A percentile compares a stretch with the other conserved stretches of the same genome.
phyloP scores from a whole-genome alignment of 1,140 invertebrate species.

The Drosophila seguyi region DNA sequence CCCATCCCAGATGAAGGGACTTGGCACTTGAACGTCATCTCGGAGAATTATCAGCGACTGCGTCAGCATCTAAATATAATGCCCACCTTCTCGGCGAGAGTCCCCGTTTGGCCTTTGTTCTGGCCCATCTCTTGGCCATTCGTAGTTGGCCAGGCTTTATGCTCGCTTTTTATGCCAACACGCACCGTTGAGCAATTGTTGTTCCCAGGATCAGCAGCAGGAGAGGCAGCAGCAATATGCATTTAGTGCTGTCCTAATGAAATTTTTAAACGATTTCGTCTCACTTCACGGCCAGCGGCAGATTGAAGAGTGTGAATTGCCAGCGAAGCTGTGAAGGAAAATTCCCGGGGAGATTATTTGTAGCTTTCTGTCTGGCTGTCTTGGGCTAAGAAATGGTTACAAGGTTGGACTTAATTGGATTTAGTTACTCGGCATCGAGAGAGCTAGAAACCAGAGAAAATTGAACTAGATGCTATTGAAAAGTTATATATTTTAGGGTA shows the following conservation, averaged over 20 bases:
- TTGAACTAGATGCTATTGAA: not conserved
- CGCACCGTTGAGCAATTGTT: conserved; percentile 58
- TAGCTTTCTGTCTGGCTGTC: conserved; percentile 3
- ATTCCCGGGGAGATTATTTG: conserved; percentile 14
- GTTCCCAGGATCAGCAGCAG: not conserved
- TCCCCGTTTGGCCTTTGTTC: conserved; percentile 37
- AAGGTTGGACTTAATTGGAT: conserved; percentile 31
- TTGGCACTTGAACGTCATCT: conserved; percentile 51
- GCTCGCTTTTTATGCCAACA: conserved; percentile 66
- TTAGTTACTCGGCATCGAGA: not conserved
- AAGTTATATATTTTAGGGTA: not conserved
- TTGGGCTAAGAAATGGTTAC: conserved; percentile 23
- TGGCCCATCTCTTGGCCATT: conserved; percentile 36
- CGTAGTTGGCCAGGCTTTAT: conserved; percentile 62
- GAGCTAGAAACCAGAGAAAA: not conserved
- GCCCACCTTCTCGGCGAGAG: conserved; percentile 19
- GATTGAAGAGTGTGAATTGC: conserved; percentile 30
- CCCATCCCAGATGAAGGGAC: conserved; percentile 11
- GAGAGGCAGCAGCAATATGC: conserved; percentile 4
- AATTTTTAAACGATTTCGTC: conserved; percentile 58
- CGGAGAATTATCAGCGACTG: conserved; percentile 55
- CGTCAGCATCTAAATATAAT: conserved; percentile 59
- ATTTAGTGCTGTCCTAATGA: conserved; percentile 58
- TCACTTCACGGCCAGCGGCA: conserved; percentile 37
- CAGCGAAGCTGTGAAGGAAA: conserved; percentile 5